Base-by-base conservation (phyloP, 53 echinoderm and acorn worm species). In the Zoroaster sp. region DNA sequence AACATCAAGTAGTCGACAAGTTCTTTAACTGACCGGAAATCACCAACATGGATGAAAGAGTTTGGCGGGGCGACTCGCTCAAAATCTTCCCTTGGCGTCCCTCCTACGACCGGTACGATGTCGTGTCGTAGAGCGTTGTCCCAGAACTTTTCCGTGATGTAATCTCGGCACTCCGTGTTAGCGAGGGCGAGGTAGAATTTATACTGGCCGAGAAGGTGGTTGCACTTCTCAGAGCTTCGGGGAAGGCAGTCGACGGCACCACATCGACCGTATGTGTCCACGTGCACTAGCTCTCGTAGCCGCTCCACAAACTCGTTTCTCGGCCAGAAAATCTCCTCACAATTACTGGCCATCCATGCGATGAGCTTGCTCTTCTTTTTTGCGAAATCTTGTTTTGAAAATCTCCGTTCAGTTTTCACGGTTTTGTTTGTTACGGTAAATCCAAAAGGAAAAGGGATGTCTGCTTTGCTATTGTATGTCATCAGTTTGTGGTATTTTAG, bases 401-500 rank as follows among this genome's bases (percentile, higher is more conserved):
- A 15, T 69, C n/a, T 43, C 67, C 44, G 32, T 31, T 12, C 32
- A 52, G 12, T 10, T 23, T 44, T 59, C 1, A 17, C 5, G 7
- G 79, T 79, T 44, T 63, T 40, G 4, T 79, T 79, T 6, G 66
- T 44, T 18, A 89, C 74, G 23, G 86, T 89, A 33, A 83, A 73
- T 4, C 90, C 95, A 69, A 90, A 97, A 4, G 95, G 91, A 0
- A 88, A 17, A 34, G 88, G 69, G 2, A 97, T 91, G 51, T 97
- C 92, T 7, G 97, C 88, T 38, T 95, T 75, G 49, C 80, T 72
- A 40, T 91, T 71, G 65, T 97, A 97, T 14, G 97, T 90, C 93
- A 95, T 95, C 46, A 95, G 73, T 83, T 96, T 94, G 88, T 96
- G 96, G 85, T 94, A 96, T 67, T 79, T 92, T 36, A 96, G 69